These are phyloP conservation scores for Allacma fusca DNA, from an alignment of 2,888 invertebrate genomes.

Conservation along the genomic window DNA sequence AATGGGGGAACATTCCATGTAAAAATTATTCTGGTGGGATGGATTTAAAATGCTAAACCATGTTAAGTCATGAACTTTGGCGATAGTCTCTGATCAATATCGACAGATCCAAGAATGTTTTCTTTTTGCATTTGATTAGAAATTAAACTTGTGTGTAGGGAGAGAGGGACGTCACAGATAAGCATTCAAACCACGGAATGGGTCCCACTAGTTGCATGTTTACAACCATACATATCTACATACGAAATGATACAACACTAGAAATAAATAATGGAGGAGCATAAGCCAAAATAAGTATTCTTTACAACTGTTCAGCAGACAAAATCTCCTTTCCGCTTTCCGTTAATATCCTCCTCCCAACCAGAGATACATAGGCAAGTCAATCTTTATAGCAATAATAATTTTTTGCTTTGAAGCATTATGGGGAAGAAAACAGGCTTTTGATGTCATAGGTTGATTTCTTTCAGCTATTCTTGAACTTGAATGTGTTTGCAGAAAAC, in stretches of 20 bases:
- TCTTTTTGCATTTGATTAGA: conserved; percentile 3
- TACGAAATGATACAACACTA: background rate
- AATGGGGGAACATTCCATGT: background rate
- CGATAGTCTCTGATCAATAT: background rate
- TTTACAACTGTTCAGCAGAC: background rate
- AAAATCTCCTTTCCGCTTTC: background rate
- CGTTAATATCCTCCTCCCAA: background rate
- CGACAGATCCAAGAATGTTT: background rate
- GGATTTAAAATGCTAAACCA: conserved; percentile 8
- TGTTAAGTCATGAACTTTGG: conserved; percentile 10
- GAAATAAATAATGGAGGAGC: no score
- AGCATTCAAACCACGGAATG: background rate
- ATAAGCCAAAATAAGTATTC: no score
- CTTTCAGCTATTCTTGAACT: conserved; percentile 35
- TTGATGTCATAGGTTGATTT: conserved; percentile 41
- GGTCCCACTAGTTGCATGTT: background rate
- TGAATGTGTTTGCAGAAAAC: background rate
- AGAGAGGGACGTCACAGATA: background rate
- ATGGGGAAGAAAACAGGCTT: conserved; percentile 32
- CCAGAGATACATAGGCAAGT: background rate
- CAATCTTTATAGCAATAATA: background rate
- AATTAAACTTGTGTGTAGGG: background rate
- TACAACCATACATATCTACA: background rate
- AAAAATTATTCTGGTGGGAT: conserved; percentile 1
- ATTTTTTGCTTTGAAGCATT: background rate